phyloP scores from a whole-genome alignment of 2,888 invertebrate genomes.

The Papilio gigon region DNA sequence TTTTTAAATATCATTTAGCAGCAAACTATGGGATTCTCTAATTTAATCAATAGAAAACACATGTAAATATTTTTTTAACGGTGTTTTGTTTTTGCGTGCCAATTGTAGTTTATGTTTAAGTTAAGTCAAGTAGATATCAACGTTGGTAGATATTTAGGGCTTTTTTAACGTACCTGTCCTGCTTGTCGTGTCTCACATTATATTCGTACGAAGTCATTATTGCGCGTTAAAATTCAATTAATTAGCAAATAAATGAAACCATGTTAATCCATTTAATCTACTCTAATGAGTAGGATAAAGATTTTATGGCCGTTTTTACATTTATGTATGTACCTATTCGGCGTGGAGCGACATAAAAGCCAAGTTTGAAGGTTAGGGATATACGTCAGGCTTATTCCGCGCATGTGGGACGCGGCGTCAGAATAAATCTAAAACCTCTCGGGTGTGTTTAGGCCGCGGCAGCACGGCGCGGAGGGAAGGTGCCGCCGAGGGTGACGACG shows the following conservation, averaged over 20 bases:
- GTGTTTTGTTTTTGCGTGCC: background rate
- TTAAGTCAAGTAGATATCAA: background rate
- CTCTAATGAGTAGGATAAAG: conserved; percentile 40
- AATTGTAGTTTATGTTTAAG: background rate
- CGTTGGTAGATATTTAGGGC: background rate
- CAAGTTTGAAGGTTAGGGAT: conserved; percentile 37
- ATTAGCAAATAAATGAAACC: conserved; percentile 36
- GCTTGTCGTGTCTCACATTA: conserved; percentile 16
- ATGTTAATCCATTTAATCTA: conserved; percentile 40
- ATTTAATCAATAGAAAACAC: background rate
- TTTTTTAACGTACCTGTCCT: background rate
- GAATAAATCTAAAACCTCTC: conserved; percentile 65
- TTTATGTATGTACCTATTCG: conserved; percentile 35
- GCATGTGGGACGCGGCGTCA: conserved; percentile 51
- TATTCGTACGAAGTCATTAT: conserved; percentile 27
- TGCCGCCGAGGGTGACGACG: conserved; percentile 69
- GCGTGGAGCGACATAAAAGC: conserved; percentile 33
- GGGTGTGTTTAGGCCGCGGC: conserved; percentile 63
- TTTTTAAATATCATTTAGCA: too few relatives aligned
- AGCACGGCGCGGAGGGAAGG: conserved; percentile 62
- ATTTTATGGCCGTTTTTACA: conserved; percentile 41
- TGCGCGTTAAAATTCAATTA: conserved; percentile 36
- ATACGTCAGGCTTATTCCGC: conserved; percentile 39
- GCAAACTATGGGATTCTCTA: background rate
- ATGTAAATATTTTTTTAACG: background rate